Percentiles rank a stretch among this genome's conserved stretches.
Conservation (phyloP, 2,888 invertebrate genomes). For the Aporophyla nigra region DNA sequence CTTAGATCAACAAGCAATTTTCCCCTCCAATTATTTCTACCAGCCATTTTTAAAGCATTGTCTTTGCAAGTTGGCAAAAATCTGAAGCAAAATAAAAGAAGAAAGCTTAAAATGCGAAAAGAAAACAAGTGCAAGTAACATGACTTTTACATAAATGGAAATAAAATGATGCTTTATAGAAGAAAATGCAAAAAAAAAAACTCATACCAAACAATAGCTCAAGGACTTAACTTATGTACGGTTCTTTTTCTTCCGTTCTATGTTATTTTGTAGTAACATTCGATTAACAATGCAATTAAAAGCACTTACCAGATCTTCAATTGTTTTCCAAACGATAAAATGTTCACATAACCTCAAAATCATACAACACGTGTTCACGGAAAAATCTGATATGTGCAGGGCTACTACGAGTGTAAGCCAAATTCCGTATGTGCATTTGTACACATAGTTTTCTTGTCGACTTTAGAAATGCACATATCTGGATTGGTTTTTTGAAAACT, state of each 20-base stretch:
- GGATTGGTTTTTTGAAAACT: constrained; percentile 3
- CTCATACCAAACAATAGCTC: constrained; percentile 8
- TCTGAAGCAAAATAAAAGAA: constrained; percentile 3
- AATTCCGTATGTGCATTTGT: constrained; percentile 6
- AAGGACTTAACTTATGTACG: constrained; percentile 8
- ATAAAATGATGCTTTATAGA: constrained; percentile 2
- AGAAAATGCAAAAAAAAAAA: constrained; percentile 8
- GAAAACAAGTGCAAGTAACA: no score
- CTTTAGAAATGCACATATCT: constrained; percentile 3
- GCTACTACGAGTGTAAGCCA: constrained; percentile 8
- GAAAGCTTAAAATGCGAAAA: constrained; percentile 3
- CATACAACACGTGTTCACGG: constrained; percentile 9
- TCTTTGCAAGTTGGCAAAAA: constrained; percentile 3
- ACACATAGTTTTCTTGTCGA: constrained; percentile 3
- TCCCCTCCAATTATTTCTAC: constrained; percentile 5
- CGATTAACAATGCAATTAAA: constrained; percentile 3
- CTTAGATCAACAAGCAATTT: constrained; percentile 1
- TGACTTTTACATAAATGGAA: background rate
- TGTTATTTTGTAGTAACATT: constrained; percentile 8
- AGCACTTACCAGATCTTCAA: constrained; percentile 1
- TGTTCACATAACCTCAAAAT: constrained; percentile 9
- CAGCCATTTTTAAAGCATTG: constrained; percentile 3
- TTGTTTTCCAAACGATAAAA: constrained; percentile 9
- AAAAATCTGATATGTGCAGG: constrained; percentile 7
- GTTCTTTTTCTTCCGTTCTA: constrained; percentile 5